Evolutionary conservation across 1,140 invertebrate species (phyloP), one percentile per base, ranked within the genome.

Genomic region (Leptinotarsa lineolata): DNA sequence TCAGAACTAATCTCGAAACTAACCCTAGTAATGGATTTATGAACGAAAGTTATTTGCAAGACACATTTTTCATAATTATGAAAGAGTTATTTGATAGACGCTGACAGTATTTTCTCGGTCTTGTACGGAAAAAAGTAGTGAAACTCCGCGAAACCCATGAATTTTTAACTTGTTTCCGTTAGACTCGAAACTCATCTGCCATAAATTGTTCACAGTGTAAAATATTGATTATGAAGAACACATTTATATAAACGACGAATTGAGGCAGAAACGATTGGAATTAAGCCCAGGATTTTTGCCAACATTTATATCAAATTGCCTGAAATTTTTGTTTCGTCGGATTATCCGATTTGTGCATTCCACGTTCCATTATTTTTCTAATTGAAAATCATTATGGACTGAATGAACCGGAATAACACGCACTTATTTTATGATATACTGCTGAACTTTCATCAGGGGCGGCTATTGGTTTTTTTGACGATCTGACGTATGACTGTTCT

Each of bases 31-130:
- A 54, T 54, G 13, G n/a, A 54, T 54, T 54, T 54, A 54, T 54
- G 48, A 54, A 54, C 48, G 48, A 54, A 54, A 54, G 48, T 54
- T 5, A 54, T 54, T 54, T 12, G n/a, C 48, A 54, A 54, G 48
- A 54, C 48, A 54, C 48, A 54, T 54, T 54, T 54, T n/a, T 54
- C 48, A 54, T 54, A 54, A 54, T 54, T 54, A 54, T 54, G 48
- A 54, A 54, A n/a, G n/a, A 54, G 48, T 54, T 54, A 54, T 54
- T 54, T 54, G 48, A 54, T 54, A n/a, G 48, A n/a, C n/a, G 48
- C 48, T 54, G 48, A 15, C 48, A 30, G 13, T 54, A 54, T 54
- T 54, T 54, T 54, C 48, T n/a, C n/a, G 48, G 48, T 54, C 48
- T 8, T 54, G 48, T 15, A 5, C n/a, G 48, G 48, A n/a, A 15